Evolutionary conservation across 2,797 vertebrate genomes (phyloP).

Genomic region (Darevskia mixta): DNA sequence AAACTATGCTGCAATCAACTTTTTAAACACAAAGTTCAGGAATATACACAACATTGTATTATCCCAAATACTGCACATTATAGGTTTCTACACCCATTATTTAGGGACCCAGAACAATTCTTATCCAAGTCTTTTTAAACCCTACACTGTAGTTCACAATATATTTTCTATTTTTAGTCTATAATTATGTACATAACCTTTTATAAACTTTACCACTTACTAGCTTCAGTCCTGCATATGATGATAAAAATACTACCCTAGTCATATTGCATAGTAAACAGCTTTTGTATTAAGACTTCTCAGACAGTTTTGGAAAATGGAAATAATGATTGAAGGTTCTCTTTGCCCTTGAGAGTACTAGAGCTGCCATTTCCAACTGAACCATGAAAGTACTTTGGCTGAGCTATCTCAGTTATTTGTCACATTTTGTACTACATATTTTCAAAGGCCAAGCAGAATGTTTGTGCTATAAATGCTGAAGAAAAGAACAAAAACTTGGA

Average conservation of each 20-base stretch:
- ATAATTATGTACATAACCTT: not conserved
- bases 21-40: not conserved
- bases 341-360: not conserved
- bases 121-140: not conserved
- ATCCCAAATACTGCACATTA: not conserved
- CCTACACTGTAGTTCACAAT: not conserved
- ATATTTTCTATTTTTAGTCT: not conserved
- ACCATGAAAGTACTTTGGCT: conserved; percentile 16
- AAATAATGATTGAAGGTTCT: not conserved
- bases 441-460: conserved; percentile 1
- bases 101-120: not conserved
- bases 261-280: not conserved
- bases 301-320: not conserved
- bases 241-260: not conserved
- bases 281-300: not conserved
- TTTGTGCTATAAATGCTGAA: not conserved
- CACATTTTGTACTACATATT: too few species aligned
- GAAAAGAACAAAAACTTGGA: not conserved
- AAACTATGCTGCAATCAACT: not conserved
- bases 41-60: not conserved
- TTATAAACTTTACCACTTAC: not conserved
- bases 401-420: not conserved
- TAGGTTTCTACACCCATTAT: not conserved
- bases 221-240: not conserved
- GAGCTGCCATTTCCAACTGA: not conserved